Evolutionary conservation across 2,888 invertebrate genomes (phyloP).

Genomic region (Chalcosyrphus nemorum): DNA sequence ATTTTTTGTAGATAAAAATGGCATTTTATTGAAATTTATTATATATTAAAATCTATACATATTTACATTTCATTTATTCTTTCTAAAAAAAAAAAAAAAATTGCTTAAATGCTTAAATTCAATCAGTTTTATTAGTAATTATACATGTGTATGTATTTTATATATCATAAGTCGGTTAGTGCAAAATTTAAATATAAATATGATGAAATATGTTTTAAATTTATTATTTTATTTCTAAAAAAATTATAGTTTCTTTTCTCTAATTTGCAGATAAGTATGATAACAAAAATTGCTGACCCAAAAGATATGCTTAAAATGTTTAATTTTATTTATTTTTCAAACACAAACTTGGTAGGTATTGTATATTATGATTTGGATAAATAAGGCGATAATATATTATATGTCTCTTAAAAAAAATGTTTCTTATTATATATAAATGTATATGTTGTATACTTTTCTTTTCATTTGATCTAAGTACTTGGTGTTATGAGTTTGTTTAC

Average conservation of each 20-base stretch:
- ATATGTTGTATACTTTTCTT: constrained; percentile 16
- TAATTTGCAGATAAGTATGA: not conserved
- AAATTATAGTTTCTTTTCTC: not conserved
- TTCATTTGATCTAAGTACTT: constrained; percentile 59
- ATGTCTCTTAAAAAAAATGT: constrained; percentile 27
- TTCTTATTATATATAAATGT: constrained; percentile 12
- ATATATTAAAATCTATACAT: constrained; percentile 67
- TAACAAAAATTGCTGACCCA: constrained; percentile 12
- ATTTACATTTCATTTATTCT: constrained; percentile 54
- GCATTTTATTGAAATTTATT: constrained; percentile 64
- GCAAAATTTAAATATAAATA: constrained; percentile 41
- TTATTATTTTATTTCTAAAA: constrained; percentile 12
- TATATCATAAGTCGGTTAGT: constrained; percentile 45
- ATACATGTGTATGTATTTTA: constrained; percentile 35
- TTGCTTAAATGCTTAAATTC: constrained; percentile 45
- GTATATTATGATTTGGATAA: constrained; percentile 43
- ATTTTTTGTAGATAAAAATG: constrained; percentile 50
- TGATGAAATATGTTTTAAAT: constrained; percentile 12
- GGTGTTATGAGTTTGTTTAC: constrained; percentile 34
- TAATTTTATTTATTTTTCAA: not conserved
- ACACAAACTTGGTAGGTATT: constrained; percentile 14
- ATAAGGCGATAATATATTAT: constrained; percentile 61
- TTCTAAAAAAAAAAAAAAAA: constrained; percentile 12
- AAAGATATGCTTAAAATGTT: constrained; percentile 19
- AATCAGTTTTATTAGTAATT: constrained; percentile 63